Percentiles rank a stretch among this genome's conserved stretches.
phyloP scores from a whole-genome alignment of 2,888 invertebrate genomes.

The Drosophila borealis region DNA sequence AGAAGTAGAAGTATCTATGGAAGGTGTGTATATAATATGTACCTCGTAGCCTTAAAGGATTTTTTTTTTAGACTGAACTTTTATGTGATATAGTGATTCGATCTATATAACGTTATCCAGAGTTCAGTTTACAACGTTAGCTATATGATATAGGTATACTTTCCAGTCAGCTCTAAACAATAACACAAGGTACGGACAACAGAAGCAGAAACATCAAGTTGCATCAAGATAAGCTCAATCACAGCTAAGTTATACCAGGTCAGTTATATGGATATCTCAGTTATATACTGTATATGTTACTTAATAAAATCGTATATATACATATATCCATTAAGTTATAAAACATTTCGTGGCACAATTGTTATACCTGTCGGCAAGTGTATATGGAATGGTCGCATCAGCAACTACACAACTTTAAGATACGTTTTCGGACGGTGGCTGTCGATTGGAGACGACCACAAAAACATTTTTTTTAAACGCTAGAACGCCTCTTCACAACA shows the following conservation, averaged over 20 bases:
- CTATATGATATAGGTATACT: no score
- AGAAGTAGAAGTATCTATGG: no score
- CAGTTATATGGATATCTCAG: no score
- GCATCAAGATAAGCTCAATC: no score
- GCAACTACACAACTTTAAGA: conserved; percentile 59
- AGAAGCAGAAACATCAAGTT: not conserved
- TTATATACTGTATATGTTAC: not conserved
- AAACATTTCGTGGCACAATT: not conserved
- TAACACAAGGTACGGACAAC: not conserved
- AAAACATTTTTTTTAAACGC: conserved; percentile 76
- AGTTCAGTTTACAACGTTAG: no score
- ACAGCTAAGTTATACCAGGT: no score
- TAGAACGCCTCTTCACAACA: conserved; percentile 84
- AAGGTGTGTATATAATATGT: no score
- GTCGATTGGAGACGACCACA: conserved; percentile 70
- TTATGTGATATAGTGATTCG: no score
- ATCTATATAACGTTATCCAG: no score
- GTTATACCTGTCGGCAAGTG: conserved; percentile 1
- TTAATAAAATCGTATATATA: not conserved
- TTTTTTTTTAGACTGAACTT: no score
- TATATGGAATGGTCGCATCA: conserved; percentile 18
- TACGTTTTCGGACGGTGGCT: conserved; percentile 62
- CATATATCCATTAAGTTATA: not conserved
- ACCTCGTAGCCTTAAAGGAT: no score
- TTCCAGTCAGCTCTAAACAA: no score